Conservation (phyloP, 2,113 vertebrate species). For the Cygnus atratus region DNA sequence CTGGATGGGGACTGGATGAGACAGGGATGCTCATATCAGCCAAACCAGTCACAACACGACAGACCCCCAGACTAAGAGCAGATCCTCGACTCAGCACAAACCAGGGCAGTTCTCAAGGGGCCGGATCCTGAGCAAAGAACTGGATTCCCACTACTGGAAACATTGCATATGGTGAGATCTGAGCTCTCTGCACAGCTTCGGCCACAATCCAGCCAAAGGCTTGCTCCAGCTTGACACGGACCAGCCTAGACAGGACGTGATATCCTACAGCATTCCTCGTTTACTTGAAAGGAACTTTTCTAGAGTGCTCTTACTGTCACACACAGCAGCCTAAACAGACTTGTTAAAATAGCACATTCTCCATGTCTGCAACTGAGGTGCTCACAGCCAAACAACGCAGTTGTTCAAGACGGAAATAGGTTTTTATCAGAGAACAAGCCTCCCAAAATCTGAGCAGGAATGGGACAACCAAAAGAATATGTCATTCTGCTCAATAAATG, state of each 20-base stretch:
- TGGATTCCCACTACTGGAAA: not conserved
- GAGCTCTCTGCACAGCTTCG: not conserved
- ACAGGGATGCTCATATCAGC: no score
- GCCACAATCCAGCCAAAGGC: not conserved
- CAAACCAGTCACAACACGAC: fast-evolving
- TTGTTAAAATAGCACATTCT: not conserved
- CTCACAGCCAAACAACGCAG: not conserved
- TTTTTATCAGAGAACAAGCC: not conserved
- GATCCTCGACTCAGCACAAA: not conserved
- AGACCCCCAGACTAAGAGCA: not conserved
- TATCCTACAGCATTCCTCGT: fast-evolving
- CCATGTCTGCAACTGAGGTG: not conserved
- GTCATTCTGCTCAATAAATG: not conserved
- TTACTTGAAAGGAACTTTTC: not conserved
- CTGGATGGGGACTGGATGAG: no score
- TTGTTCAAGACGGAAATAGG: not conserved
- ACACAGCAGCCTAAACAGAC: not conserved
- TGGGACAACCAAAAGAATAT: not conserved
- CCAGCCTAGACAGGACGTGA: not conserved
- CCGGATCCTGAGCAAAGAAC: not conserved
- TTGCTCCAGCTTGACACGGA: not conserved
- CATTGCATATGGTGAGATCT: fast-evolving
- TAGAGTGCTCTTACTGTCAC: not conserved
- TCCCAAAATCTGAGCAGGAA: not conserved
- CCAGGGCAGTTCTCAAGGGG: not conserved